phyloP scores from a whole-genome alignment of 2,797 vertebrate species.

The Rhinatrema bivittatum region DNA sequence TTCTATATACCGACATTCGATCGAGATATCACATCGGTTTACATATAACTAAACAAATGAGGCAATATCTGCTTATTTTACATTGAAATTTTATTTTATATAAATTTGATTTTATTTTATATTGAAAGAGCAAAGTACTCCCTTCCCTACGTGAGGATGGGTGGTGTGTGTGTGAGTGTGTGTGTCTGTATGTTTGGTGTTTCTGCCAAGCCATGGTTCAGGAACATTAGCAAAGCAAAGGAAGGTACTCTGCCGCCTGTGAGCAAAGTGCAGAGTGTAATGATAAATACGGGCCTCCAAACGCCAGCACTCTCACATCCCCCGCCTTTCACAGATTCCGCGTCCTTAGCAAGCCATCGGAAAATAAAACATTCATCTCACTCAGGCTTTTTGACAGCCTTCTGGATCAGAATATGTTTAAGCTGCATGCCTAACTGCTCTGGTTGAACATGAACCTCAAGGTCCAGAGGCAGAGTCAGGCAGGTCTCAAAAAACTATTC shows the following conservation, averaged over 20 bases:
- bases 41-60: too few species aligned
- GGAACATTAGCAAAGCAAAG: not conserved
- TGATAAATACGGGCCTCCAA: not conserved
- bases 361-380: slow-evolving; percentile 14
- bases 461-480: not conserved
- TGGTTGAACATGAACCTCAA: slow-evolving; percentile 18
- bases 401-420: not conserved
- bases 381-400: not conserved
- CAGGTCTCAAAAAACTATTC: slow-evolving; percentile 1
- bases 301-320: fast-evolving
- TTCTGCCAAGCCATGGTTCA: not conserved
- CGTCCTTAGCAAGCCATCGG: not conserved
- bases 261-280: fast-evolving
- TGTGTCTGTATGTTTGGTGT: too few species aligned
- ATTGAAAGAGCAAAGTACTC: too few species aligned
- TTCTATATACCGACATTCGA: too few species aligned
- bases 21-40: too few species aligned
- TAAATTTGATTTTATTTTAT: too few species aligned
- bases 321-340: fast-evolving
- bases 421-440: slow-evolving; percentile 23
- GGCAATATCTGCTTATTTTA: too few species aligned
- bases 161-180: too few species aligned
- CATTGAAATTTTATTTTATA: too few species aligned
- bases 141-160: too few species aligned
- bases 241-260: not conserved